Evolutionary conservation across 1,140 invertebrate species (phyloP).

Genomic region (Phenacoccus solenopsis): DNA sequence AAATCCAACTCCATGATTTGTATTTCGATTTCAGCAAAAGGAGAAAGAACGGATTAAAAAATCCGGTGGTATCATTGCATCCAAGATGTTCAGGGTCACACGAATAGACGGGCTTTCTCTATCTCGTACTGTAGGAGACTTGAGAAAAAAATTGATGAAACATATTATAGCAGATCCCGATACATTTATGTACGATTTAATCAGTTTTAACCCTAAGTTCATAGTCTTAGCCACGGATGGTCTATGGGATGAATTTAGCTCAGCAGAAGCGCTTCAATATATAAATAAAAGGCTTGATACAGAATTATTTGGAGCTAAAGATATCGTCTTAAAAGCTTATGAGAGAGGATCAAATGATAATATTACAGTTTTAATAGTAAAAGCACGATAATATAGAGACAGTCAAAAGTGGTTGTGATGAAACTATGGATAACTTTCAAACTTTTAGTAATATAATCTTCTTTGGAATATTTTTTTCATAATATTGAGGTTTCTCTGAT

Average conservation of each 20-base stretch:
- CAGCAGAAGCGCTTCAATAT: conserved; percentile 85
- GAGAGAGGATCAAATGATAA: conserved; percentile 87
- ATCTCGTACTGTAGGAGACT: conserved; percentile 86
- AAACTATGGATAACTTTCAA: too few species aligned
- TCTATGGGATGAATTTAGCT: conserved; percentile 87
- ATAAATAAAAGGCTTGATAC: conserved; percentile 69
- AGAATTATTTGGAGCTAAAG: conserved; percentile 76
- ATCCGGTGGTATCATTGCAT: conserved; percentile 84
- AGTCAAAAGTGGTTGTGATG: too few species aligned
- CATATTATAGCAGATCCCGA: conserved; percentile 91
- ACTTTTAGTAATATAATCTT: too few species aligned
- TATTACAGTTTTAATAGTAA: conserved; percentile 85
- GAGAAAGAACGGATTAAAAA: conserved; percentile 79
- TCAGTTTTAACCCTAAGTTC: conserved; percentile 72
- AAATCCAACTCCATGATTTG: conserved; percentile 21
- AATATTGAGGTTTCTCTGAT: too few species aligned
- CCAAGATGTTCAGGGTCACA: conserved; percentile 95
- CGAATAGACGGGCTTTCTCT: conserved; percentile 89
- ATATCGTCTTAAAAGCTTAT: conserved; percentile 78
- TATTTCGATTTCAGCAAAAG: conserved; percentile 49
- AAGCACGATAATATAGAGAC: too few species aligned
- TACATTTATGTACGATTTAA: conserved; percentile 78
- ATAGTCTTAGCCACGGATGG: conserved; percentile 88
- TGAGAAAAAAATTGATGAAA: conserved; percentile 85
- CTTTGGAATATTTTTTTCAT: too few species aligned